These are phyloP conservation scores for Nematopogon swammerdamellus DNA, from an alignment of 2,888 invertebrate genomes.

Conservation along the genomic window DNA sequence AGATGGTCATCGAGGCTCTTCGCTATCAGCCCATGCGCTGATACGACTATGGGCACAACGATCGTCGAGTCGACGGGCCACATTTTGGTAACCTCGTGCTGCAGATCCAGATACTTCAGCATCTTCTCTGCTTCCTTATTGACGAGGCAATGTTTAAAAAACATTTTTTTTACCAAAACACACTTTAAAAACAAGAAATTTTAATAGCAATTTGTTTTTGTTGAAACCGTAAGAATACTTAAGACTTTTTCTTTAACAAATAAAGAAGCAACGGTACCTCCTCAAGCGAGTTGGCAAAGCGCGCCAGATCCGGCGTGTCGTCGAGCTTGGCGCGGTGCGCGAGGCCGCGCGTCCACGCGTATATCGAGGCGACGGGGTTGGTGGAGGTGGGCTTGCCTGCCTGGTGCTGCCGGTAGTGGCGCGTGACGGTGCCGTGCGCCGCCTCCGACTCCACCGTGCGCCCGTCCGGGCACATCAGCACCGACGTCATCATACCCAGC, in stretches of 20 bases:
- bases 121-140: too few species aligned
- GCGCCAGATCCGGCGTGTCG: constrained; percentile 67
- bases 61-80: too few species aligned
- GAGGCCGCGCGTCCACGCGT: constrained; percentile 87
- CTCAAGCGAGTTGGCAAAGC: constrained; percentile 70
- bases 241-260: neutral
- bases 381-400: constrained; percentile 85
- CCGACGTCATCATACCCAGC: constrained; percentile 88
- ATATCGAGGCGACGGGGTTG: constrained; percentile 89
- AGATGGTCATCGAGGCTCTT: too few species aligned
- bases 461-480: constrained; percentile 79
- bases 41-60: too few species aligned
- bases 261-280: constrained; percentile 28
- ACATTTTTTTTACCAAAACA: neutral
- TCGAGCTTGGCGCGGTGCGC: constrained; percentile 82
- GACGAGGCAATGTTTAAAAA: too few species aligned
- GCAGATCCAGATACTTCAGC: too few species aligned
- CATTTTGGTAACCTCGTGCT: too few species aligned
- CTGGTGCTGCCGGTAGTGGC: constrained; percentile 85
- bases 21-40: too few species aligned
- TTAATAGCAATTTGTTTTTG: too few species aligned
- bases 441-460: constrained; percentile 90
- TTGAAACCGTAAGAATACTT: too few species aligned
- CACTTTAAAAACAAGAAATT: too few species aligned
- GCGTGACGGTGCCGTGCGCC: constrained; percentile 88